Base-by-base conservation (phyloP, 2,113 vertebrate species). In the Cariama cristata region DNA sequence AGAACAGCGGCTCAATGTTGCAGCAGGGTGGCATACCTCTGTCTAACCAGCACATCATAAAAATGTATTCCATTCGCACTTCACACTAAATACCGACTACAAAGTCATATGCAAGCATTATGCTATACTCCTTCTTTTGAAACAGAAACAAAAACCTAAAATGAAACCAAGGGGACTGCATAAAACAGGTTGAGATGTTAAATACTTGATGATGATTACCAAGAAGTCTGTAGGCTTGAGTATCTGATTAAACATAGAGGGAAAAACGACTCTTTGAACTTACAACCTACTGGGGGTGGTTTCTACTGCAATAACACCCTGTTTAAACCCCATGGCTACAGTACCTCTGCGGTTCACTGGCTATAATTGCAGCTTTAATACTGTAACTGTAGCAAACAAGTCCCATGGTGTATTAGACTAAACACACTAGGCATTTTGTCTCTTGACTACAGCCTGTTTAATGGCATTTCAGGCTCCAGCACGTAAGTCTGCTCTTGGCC, bases 311-410 rank as follows among this genome's bases (percentile, higher is more conserved):
- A 74, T 93, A 96, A 97, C 94, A 96, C 94, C 66, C 96, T 67
- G 76, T 90, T 95, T 96, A 97, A 97, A 94, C 86, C 95, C 91
- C 94, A 96, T 96, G 96, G 96, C 97, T 95, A 91, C 89, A 90
- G 91, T 91, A 87, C 92, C 95, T 97, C 95, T 98, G 97, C 9
- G 97, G 97, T 98, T 98, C 98, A 98, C 97, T 97, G 96, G 50
- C 92, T 97, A 94, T 98, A 98, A 98, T 98, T 98, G 97, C 96
- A 94, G 96, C 95, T 97, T 96, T 97, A 98, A 98, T 97, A 98
- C 94, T 95, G 95, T 96, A 97, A 98, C 98, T 97, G 90, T 83
- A 96, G 97, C 96, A 97, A 97, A 97, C 86, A 96, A 92, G 97
- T 95, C 95, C 97, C 97, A 94, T 79, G 93, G 95, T 95, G 79